phyloP scores from a whole-genome alignment of 2,888 invertebrate genomes.

The Baccha elongata region DNA sequence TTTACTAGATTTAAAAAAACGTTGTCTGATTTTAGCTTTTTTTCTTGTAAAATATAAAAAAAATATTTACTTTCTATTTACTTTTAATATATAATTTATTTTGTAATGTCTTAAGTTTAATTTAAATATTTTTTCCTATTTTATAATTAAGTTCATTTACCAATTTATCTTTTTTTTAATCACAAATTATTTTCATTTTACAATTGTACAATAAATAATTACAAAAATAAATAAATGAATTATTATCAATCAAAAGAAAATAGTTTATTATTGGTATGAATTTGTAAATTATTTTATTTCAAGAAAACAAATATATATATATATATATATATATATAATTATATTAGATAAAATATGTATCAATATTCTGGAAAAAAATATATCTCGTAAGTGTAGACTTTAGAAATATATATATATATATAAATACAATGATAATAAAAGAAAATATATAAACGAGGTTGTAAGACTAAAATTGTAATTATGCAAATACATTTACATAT shows the following conservation, averaged over 20 bases:
- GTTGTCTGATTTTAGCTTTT: background rate
- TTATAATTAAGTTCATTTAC: slow-evolving; percentile 32
- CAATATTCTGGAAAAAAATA: slow-evolving; percentile 27
- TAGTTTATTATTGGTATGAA: slow-evolving; percentile 21
- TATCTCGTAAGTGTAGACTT: slow-evolving; percentile 25
- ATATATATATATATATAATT: background rate
- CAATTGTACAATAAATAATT: slow-evolving; percentile 26
- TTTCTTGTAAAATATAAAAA: slow-evolving; percentile 32
- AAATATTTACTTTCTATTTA: slow-evolving; percentile 22
- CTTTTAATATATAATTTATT: slow-evolving; percentile 18
- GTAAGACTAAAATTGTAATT: slow-evolving; percentile 70
- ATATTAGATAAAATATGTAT: slow-evolving; percentile 19
- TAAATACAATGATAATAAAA: slow-evolving; percentile 27
- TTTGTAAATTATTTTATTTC: slow-evolving; percentile 26
- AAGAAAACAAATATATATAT: slow-evolving; percentile 5
- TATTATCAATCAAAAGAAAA: slow-evolving; percentile 17
- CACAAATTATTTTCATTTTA: slow-evolving; percentile 20
- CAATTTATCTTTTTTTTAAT: slow-evolving; percentile 17
- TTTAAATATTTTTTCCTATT: slow-evolving; percentile 38
- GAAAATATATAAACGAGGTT: slow-evolving; percentile 68
- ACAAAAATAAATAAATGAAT: slow-evolving; percentile 16
- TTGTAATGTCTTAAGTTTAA: slow-evolving; percentile 39
- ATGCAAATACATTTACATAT: slow-evolving; percentile 51
- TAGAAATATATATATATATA: slow-evolving; percentile 6
- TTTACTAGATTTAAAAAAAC: background rate